These are phyloP conservation scores for Pteruthius melanotis DNA, from an alignment of 2,113 vertebrate species.

Conservation along the genomic window DNA sequence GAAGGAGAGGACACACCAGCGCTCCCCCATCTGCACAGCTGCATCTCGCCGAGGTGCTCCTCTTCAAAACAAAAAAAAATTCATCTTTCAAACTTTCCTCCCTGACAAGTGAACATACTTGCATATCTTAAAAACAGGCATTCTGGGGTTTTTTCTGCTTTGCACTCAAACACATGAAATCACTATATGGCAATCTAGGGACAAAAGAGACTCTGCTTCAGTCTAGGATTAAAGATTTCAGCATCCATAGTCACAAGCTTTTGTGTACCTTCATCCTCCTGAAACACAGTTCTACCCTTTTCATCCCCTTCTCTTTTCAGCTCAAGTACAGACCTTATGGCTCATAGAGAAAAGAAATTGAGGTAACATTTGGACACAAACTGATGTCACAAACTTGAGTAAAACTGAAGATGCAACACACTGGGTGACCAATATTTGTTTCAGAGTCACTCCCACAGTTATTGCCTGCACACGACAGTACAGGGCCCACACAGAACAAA, in stretches of 20 bases:
- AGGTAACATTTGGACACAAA: neutral
- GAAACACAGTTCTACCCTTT: neutral
- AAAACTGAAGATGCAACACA: neutral
- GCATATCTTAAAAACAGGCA: neutral
- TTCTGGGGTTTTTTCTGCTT: neutral
- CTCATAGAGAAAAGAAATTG: rapidly evolving
- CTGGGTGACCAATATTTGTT: neutral
- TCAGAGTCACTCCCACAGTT: neutral
- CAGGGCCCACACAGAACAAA: neutral
- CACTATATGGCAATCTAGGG: neutral
- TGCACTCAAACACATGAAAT: neutral
- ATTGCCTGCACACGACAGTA: neutral
- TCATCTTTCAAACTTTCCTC: neutral
- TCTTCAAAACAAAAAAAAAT: neutral
- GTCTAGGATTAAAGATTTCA: neutral
- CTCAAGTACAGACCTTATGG: neutral
- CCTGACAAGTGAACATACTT: neutral
- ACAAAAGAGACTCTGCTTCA: neutral
- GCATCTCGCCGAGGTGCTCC: rapidly evolving
- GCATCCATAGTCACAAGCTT: neutral
- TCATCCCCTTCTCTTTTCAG: neutral
- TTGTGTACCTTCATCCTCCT: neutral
- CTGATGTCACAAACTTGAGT: neutral
- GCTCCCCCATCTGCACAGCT: rapidly evolving
- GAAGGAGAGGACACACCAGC: neutral